These are phyloP conservation scores for Micrastur ruficollis DNA, from an alignment of 2,797 vertebrate species.

Conservation along the genomic window DNA sequence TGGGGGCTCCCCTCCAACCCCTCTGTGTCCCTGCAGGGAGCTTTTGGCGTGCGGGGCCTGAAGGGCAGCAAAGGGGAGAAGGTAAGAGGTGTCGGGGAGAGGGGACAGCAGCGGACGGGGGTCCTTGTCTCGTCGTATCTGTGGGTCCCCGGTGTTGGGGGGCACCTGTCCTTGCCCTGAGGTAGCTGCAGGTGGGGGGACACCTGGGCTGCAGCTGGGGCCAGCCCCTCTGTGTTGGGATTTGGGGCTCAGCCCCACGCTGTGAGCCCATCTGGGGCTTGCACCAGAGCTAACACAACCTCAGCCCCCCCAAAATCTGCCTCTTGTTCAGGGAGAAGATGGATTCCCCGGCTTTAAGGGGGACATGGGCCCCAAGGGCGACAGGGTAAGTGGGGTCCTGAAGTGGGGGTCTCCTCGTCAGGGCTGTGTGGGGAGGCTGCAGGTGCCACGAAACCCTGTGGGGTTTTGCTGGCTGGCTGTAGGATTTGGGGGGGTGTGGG, in stretches of 20 bases:
- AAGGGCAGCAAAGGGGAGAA: conserved; percentile 92
- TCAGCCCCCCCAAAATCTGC: background rate
- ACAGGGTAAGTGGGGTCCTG: conserved; percentile 75
- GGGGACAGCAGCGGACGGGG: background rate
- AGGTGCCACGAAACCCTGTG: background rate
- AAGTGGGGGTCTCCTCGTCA: background rate
- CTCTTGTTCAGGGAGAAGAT: conserved; percentile 84
- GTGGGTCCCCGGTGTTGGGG: background rate
- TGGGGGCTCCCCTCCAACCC: background rate
- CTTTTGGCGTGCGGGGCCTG: conserved; percentile 87
- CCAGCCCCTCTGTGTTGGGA: background rate
- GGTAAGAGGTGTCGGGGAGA: conserved; percentile 70
- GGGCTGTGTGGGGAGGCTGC: background rate
- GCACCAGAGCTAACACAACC: too few relatives aligned
- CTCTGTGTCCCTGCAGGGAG: conserved; percentile 77
- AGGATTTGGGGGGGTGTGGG: background rate
- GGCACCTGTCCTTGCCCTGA: too few relatives aligned
- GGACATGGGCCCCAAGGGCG: conserved; percentile 85
- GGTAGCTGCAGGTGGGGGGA: background rate
- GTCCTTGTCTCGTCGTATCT: background rate
- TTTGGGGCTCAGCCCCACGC: background rate
- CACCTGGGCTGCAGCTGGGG: background rate
- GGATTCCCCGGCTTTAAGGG: conserved; percentile 91
- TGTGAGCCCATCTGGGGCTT: background rate
- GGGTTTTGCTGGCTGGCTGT: background rate